Conservation (phyloP, 64 coral and sea anemone species). For the Cladopsammia gracilis region DNA sequence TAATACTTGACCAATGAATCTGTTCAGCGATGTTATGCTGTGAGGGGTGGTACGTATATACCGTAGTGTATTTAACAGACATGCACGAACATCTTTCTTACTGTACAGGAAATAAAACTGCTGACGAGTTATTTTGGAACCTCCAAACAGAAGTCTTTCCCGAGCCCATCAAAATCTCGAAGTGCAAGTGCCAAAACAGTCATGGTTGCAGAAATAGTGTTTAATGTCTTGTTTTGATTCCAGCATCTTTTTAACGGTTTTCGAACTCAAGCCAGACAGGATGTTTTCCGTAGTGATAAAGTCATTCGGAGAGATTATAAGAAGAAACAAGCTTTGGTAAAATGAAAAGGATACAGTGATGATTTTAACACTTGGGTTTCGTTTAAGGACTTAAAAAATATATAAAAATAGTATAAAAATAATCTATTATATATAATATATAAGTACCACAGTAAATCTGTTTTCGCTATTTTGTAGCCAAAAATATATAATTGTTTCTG, state of each 20-base stretch:
- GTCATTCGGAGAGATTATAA: constrained; percentile 45
- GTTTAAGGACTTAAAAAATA: constrained; percentile 2
- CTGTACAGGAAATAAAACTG: background rate
- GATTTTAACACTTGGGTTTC: constrained; percentile 49
- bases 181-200: background rate
- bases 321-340: constrained; percentile 51
- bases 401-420: background rate
- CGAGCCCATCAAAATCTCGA: background rate
- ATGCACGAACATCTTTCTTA: background rate
- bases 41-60: background rate
- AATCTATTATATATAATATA: no score
- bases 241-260: no score
- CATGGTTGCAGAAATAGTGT: background rate
- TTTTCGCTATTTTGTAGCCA: no score
- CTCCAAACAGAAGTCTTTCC: background rate
- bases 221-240: no score
- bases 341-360: constrained; percentile 17
- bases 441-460: no score
- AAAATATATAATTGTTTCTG: no score
- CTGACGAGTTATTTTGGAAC: background rate
- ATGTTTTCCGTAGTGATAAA: constrained; percentile 42
- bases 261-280: constrained; percentile 15
- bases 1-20: background rate
- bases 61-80: background rate
- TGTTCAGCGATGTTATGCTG: background rate